Evolutionary conservation across 1,140 invertebrate genomes (phyloP).

Genomic region (Heliconius hermathena): DNA sequence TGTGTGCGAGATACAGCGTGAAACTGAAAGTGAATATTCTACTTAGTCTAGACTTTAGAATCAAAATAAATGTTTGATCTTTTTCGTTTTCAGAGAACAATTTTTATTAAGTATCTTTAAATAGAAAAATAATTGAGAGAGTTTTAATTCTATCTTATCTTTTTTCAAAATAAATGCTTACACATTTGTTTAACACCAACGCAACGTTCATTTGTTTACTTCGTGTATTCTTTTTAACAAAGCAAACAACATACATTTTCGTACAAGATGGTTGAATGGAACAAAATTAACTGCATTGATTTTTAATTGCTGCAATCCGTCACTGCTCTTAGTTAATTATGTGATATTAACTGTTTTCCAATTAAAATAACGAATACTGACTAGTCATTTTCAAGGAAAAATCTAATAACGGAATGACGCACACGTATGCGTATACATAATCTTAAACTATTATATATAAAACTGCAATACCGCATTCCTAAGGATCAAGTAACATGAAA

Average conservation of each 20-base stretch:
- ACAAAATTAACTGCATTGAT: not conserved
- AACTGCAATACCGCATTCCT: constrained; percentile 7
- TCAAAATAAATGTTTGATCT: too few species aligned
- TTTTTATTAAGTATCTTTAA: too few species aligned
- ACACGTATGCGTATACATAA: not conserved
- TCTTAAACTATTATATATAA: constrained; percentile 1
- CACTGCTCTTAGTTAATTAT: not conserved
- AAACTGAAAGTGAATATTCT: too few species aligned
- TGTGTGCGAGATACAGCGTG: too few species aligned
- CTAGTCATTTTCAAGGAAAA: not conserved
- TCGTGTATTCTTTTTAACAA: constrained; percentile 2
- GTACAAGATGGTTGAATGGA: not conserved
- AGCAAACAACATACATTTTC: not conserved
- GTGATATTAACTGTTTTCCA: not conserved
- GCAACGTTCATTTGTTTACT: not conserved
- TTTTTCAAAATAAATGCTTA: not conserved
- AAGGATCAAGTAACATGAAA: not conserved
- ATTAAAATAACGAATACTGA: not conserved
- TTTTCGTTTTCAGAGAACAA: too few species aligned
- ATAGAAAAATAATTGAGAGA: not conserved
- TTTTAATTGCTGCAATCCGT: constrained; percentile 12
- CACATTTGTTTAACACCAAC: not conserved
- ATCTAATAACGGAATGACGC: not conserved
- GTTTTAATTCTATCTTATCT: not conserved
- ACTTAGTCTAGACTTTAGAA: too few species aligned